Percentiles rank a stretch among this genome's conserved stretches.
Conservation (phyloP, 2,797 vertebrate species). For the Capromys pilorides region DNA sequence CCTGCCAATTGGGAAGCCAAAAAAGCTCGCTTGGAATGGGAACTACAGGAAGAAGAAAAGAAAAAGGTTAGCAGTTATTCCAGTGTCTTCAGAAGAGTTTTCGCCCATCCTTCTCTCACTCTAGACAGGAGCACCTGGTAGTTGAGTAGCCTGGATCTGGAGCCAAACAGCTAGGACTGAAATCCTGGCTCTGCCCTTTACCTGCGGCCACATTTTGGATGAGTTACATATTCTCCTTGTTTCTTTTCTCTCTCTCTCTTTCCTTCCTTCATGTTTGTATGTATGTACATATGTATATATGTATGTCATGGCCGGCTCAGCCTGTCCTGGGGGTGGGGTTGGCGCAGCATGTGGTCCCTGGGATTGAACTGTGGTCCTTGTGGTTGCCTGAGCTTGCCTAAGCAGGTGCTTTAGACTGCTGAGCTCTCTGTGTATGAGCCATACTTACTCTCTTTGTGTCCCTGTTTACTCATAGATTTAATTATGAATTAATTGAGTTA, state of each 20-base stretch:
- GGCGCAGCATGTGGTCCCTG: too few relatives aligned
- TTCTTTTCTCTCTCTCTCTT: too few relatives aligned
- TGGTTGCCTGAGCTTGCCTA: too few relatives aligned
- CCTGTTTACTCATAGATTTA: neutral
- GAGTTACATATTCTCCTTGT: neutral
- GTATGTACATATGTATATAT: too few relatives aligned
- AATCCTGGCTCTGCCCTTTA: neutral
- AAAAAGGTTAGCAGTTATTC: slow-evolving; percentile 88
- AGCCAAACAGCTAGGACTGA: neutral
- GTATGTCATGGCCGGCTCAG: too few relatives aligned
- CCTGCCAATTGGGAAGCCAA: slow-evolving; percentile 97
- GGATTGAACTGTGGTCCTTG: too few relatives aligned
- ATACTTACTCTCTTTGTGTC: neutral
- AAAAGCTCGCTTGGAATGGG: slow-evolving; percentile 95
- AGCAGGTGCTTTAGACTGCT: too few relatives aligned
- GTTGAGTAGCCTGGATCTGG: neutral
- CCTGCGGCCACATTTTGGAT: neutral
- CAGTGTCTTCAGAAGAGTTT: neutral
- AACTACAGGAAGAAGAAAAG: slow-evolving; percentile 91
- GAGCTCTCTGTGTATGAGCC: too few relatives aligned
- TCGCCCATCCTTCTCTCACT: neutral
- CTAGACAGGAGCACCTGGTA: neutral
- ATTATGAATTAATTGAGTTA: slow-evolving; percentile 40
- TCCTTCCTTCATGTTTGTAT: too few relatives aligned
- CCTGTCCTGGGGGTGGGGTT: too few relatives aligned